Evolutionary conservation across 2,113 vertebrate species (phyloP), one percentile per base, ranked within the genome.

Genomic region (Takifugu flavidus): DNA sequence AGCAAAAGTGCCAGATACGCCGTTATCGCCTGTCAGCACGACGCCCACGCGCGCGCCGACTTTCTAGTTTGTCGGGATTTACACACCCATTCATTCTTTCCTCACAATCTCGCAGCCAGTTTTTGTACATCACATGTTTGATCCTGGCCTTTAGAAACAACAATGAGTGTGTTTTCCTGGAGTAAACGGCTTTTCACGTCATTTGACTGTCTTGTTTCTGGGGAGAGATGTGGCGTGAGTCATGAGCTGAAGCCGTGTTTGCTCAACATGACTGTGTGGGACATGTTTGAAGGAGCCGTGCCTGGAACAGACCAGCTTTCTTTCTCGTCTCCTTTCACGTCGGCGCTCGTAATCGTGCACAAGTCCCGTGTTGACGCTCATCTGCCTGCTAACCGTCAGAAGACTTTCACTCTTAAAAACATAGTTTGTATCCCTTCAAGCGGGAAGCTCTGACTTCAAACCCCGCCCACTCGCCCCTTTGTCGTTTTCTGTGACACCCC

Each of bases 371-470:
- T 29, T 56, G 31, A 29, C 27, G 61, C 61, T 56, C 25, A 14
- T 56, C 2, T 49, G 6, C 26, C 53, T 66, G 47, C 5, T 52
- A 25, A 56, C 15, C 0, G 6, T 34, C 26, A 42, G 10, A 57
- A 47, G 3, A 11, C 6, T 56, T 62, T 39, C 25, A 3, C 43
- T 47, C 7, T 25, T 13, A 62, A 56, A 65, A 25, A 29, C 58
- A 71, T 46, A 55, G n/a, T 53, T 59, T 3, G 3, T 67, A 57
- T 68, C 61, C 79, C 58, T 51, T 81, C 71, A 59, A 73, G 88
- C 86, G 89, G 90, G 89, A 91, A 89, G 77, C 73, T 10, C 31
- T 26, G 53, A 46, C 50, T 67, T 42, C 52, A 46, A 63, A 28
- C 54, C 65, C 55, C 55, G 11, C 54, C 3, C 28, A 31, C 44